Conservation (phyloP, 2,797 vertebrate genomes). For the Thunnus albacares region DNA sequence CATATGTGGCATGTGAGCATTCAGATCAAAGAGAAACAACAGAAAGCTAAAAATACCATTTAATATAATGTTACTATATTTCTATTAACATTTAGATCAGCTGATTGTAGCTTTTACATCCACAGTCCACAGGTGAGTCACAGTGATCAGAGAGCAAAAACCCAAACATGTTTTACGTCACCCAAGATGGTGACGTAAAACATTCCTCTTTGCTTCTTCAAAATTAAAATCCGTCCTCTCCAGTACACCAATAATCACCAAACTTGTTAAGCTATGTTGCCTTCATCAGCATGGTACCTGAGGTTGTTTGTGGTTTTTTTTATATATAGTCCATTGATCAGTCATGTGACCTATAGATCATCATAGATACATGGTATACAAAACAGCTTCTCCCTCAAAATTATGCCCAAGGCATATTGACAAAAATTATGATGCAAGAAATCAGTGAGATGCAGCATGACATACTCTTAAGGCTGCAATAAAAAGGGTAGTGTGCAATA, state of each 20-base stretch:
- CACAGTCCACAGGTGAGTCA: not conserved
- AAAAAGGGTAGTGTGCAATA: too few species aligned
- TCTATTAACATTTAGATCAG: not conserved
- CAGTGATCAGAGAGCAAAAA: conserved; percentile 17
- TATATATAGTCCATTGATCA: too few species aligned
- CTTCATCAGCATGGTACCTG: too few species aligned
- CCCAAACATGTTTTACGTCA: too few species aligned
- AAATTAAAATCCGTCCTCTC: not conserved
- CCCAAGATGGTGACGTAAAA: not conserved
- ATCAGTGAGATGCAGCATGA: too few species aligned
- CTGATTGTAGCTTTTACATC: conserved; percentile 5
- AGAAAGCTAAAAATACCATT: not conserved
- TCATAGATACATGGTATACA: too few species aligned
- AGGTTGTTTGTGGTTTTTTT: too few species aligned
- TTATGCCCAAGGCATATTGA: not conserved
- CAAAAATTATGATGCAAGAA: not conserved
- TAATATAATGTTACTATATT: not conserved
- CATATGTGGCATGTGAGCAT: conserved; percentile 16
- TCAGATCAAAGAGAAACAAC: conserved; percentile 35
- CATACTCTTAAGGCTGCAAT: too few species aligned
- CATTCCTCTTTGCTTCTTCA: not conserved
- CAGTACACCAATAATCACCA: too few species aligned
- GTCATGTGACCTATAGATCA: too few species aligned
- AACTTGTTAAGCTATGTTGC: too few species aligned
- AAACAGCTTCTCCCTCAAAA: not conserved